Evolutionary conservation across 2,888 invertebrate genomes (phyloP).

Genomic region (Drosophila tripunctata): DNA sequence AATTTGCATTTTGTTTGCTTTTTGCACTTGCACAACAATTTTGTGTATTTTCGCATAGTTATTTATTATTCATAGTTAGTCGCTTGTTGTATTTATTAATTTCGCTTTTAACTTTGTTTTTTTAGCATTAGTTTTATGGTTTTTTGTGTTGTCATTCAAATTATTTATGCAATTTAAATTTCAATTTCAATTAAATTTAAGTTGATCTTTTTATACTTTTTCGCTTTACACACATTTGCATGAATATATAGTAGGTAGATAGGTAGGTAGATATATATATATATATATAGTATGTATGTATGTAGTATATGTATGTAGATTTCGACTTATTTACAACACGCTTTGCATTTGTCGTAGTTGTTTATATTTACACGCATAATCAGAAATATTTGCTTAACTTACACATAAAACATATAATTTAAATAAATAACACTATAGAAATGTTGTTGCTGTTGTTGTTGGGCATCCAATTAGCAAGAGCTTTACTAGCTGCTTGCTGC

Average conservation of each 20-base stretch:
- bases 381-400: conserved; percentile 53
- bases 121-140: background rate
- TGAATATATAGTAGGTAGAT: too few relatives aligned
- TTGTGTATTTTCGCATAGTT: conserved; percentile 21
- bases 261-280: background rate
- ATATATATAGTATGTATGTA: background rate
- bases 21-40: conserved; percentile 1
- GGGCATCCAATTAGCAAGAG: conserved; percentile 15
- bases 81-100: conserved; percentile 64
- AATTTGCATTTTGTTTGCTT: conserved; percentile 70
- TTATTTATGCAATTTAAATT: conserved; percentile 57
- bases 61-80: conserved; percentile 75
- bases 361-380: conserved; percentile 52
- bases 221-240: background rate
- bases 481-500: background rate
- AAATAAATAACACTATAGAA: conserved; percentile 26
- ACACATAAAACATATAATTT: conserved; percentile 26
- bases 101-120: conserved; percentile 40
- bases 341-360: conserved; percentile 1
- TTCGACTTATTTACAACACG: conserved; percentile 35
- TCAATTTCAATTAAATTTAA: conserved; percentile 38
- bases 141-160: conserved; percentile 27
- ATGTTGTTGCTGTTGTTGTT: conserved; percentile 8
- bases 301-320: conserved; percentile 8
- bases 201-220: conserved; percentile 4